Evolutionary conservation across 53 echinoderm and acorn worm genomes (phyloP), one percentile per base, ranked within the genome.

Genomic region (Stichopus horrens): DNA sequence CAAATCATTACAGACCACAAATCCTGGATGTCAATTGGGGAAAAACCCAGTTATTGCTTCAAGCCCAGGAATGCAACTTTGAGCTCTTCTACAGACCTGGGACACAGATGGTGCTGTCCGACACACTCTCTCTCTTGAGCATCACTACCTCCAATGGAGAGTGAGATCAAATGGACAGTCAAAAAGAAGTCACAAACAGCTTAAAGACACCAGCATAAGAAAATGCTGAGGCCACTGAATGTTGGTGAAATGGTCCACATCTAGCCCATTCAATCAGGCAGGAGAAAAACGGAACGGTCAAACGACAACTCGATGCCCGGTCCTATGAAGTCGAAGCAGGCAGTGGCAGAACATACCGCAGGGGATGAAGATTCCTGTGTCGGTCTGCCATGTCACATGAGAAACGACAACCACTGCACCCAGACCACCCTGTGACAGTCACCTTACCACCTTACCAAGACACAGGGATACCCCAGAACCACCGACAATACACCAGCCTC

Each of bases 1-100:
- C 73, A 58, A 1, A 88, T 91, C 2, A 74, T 89, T 52, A 93
- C 91, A 23, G 91, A 93, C 83, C 93, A 91, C 83, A 93, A 91
- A 59, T 89, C 93, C 55, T 76, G 91, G 4, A 54, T 79, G 51
- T 79, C 55, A 9, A 54, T 5, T 14, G 16, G 7, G 13, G 52
- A 79, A 76, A 86, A 88, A 71, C 68, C 89, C 58, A 55, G 56
- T 76, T 23, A 88, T 53, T 88, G 13, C 88, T 87, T 52, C 54
- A 75, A 8, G 55, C 75, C 1, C 75, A 74, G 21, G 5, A 54
- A 23, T 74, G 74, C 55, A 87, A 87, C 88, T 74, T 75, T 54
- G 75, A 87, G 66, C 90, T 93, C 13, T 6, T 87, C 51, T 67
- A 86, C 71, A 67, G 54, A 21, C 73, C 86, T 20, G 73, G 73